Evolutionary conservation across 2,888 invertebrate species (phyloP), one percentile per base, ranked within the genome.

Genomic region (Halictus ligatus): DNA sequence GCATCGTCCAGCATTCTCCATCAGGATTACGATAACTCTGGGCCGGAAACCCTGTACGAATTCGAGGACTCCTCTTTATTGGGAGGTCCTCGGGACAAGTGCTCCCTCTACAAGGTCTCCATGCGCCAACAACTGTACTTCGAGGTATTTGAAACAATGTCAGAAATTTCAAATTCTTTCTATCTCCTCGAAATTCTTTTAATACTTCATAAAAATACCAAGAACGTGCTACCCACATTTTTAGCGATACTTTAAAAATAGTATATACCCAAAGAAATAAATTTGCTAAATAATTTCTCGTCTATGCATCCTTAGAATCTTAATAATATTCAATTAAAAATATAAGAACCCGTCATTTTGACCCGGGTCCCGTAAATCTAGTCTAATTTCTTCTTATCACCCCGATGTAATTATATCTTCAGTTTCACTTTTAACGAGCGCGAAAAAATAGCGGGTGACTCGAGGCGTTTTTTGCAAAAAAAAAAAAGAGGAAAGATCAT

Each of bases 51-150:
- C 6, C 80, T 89, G 43, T 93, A 89, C 88, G 89, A 90, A 35
- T 43, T 81, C n/a, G 92, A 92, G 10, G 87, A 88, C 1, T 72
- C 85, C 12, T 73, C 78, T 1, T 18, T 89, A 13, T 46, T 85
- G 74, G 46, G 21, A 10, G 77, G 82, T 12, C 86, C 94, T 1
- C 94, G 95, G 75, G 97, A 97, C 91, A 95, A 96, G 3, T 97
- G 97, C 94, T 96, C 97, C 85, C 96, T 97, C 10, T 97, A 97
- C 95, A 97, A 97, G 93, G 97, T 97, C 46, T 95, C 96, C 13
- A 97, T 97, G 89, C 97, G 96, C 91, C 97, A 97, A 92, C 97
- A 97, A 87, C 95, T 97, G 21, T 97, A 95, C 83, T 95, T 95
- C 78, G 95, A 95, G 95, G 96, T 95, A 90, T 91, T n/a, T 12